Conservation (phyloP, 2,888 invertebrate species). For the Chloroclysta siterata region DNA sequence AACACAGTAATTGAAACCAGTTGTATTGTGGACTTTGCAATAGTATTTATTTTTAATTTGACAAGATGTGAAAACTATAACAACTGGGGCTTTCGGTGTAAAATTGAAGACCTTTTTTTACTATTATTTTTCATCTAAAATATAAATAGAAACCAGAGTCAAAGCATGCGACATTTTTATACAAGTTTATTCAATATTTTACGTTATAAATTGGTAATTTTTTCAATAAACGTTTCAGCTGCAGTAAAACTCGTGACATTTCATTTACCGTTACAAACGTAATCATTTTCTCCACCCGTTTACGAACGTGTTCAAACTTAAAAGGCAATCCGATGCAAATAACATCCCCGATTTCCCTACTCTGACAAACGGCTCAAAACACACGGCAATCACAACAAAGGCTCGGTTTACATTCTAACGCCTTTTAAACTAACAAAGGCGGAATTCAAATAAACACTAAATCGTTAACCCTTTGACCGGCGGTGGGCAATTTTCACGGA, state of each 20-base stretch:
- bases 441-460: slow-evolving; percentile 83
- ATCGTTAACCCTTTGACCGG: slow-evolving; percentile 84
- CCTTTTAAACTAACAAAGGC: slow-evolving; percentile 84
- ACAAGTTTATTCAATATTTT: too few species aligned
- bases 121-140: not conserved
- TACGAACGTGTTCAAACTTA: not conserved
- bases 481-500: slow-evolving; percentile 81
- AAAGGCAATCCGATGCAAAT: slow-evolving; percentile 29
- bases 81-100: not conserved
- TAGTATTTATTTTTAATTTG: not conserved
- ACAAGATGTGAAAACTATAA: not conserved
- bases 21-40: slow-evolving; percentile 9
- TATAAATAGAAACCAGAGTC: too few species aligned
- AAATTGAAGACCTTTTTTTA: not conserved
- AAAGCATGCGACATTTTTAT: too few species aligned
- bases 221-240: too few species aligned
- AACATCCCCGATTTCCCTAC: slow-evolving; percentile 18
- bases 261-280: not conserved
- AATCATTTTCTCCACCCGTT: not conserved
- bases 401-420: slow-evolving; percentile 81
- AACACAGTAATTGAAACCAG: slow-evolving; percentile 32
- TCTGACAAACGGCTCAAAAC: slow-evolving; percentile 55
- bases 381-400: slow-evolving; percentile 78
- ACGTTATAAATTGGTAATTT: too few species aligned
- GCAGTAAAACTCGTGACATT: too few species aligned